Conservation (phyloP, 1,140 invertebrate species). For the Bathynomus jamesi region DNA sequence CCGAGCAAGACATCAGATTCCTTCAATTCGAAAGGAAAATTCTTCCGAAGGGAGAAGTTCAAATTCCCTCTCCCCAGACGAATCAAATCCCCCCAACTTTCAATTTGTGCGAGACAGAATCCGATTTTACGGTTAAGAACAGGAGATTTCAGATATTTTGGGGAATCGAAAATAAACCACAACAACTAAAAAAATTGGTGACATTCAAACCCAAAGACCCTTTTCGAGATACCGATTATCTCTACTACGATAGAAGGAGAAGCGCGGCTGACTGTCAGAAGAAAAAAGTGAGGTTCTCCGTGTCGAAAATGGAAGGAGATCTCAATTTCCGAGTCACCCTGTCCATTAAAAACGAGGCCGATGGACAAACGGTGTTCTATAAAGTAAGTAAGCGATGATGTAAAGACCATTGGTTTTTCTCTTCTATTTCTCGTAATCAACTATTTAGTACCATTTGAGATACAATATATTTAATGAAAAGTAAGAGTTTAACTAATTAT, state of each 20-base stretch:
- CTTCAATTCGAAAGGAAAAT: background rate
- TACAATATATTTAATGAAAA: no score
- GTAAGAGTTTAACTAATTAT: no score
- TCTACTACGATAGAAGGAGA: background rate
- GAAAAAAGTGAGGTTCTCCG: background rate
- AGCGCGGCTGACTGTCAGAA: background rate
- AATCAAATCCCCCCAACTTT: background rate
- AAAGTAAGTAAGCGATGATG: no score
- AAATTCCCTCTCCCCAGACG: no score
- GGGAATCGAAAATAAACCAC: background rate
- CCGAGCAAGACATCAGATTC: background rate
- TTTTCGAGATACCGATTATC: background rate
- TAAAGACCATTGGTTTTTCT: no score
- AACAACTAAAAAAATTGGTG: background rate
- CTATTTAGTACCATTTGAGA: no score
- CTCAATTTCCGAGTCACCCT: background rate
- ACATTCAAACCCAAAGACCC: background rate
- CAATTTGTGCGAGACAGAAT: background rate
- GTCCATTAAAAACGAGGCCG: background rate
- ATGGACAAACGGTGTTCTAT: background rate
- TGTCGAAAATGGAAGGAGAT: background rate
- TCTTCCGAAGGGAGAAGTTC: background rate
- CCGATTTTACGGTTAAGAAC: background rate
- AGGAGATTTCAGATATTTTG: background rate
- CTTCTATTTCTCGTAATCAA: no score